These are phyloP conservation scores for Sebastes dallii DNA, from an alignment of 2,797 vertebrate genomes.

Conservation along the genomic window DNA sequence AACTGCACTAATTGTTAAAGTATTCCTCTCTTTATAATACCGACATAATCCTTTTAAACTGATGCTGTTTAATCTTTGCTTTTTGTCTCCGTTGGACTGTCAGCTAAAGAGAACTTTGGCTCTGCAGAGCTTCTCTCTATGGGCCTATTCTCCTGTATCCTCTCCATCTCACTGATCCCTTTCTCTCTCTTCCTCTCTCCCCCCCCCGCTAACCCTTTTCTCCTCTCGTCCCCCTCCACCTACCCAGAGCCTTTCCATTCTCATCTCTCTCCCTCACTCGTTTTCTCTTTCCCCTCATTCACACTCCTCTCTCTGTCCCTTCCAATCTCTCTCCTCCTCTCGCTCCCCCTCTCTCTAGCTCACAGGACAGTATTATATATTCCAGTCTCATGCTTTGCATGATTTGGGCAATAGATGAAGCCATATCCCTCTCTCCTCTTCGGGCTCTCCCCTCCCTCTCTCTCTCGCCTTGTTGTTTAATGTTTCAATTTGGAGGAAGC, in stretches of 20 bases:
- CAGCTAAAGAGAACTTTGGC: conserved; percentile 55
- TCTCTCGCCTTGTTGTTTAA: conserved; percentile 96
- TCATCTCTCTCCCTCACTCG: conserved; percentile 70
- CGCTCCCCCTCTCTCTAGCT: conserved; percentile 72
- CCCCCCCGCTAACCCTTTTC: conserved; percentile 34
- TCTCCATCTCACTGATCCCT: conserved; percentile 58
- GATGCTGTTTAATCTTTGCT: conserved; percentile 36
- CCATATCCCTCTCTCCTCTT: conserved; percentile 89
- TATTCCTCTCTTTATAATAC: conserved; percentile 7
- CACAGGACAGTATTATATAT: conserved; percentile 90
- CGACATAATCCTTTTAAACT: conserved; percentile 25
- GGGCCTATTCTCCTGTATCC: conserved; percentile 72
- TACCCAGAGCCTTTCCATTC: conserved; percentile 68
- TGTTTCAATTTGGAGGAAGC: conserved; percentile 99
- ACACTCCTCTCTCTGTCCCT: conserved; percentile 82
- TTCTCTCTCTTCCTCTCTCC: conserved; percentile 42
- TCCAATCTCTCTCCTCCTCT: conserved; percentile 83
- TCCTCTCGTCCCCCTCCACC: conserved; percentile 33
- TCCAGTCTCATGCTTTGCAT: conserved; percentile 91
- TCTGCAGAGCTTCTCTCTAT: conserved; percentile 57
- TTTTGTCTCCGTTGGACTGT: conserved; percentile 26
- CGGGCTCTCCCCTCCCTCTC: conserved; percentile 86
- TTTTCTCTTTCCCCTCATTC: conserved; percentile 73
- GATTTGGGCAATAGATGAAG: conserved; percentile 96
- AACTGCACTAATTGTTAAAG: conserved; percentile 20